phyloP scores from a whole-genome alignment of 2,888 invertebrate genomes.

The Cordilura impudica region DNA sequence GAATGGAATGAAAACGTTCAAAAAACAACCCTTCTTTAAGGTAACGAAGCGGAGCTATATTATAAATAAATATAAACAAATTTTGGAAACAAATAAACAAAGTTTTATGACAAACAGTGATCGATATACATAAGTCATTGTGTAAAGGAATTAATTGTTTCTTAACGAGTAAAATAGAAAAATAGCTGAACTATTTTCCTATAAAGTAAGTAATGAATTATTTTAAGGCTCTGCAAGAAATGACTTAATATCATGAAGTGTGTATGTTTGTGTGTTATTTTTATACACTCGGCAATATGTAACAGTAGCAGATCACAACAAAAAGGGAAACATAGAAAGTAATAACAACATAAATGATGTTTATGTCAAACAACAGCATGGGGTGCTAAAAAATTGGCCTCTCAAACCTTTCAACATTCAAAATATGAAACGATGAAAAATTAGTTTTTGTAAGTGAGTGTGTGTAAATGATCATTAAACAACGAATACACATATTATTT shows the following conservation, averaged over 20 bases:
- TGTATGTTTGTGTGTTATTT: neutral
- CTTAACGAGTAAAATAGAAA: too few species aligned
- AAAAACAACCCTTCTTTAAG: conserved; percentile 48
- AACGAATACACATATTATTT: neutral
- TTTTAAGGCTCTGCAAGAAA: too few species aligned
- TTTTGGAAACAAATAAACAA: conserved; percentile 52
- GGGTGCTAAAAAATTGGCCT: conserved; percentile 47
- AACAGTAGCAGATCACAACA: conserved; percentile 24
- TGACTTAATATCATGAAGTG: conserved; percentile 25
- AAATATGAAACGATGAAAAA: conserved; percentile 43
- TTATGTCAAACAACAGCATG: conserved; percentile 51
- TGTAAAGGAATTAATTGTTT: too few species aligned
- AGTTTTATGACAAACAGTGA: conserved; percentile 53
- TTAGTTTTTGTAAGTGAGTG: neutral
- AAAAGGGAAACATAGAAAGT: conserved; percentile 15
- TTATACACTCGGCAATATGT: conserved; percentile 13
- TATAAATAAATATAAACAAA: conserved; percentile 45
- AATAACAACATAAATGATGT: conserved; percentile 40
- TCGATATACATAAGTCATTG: neutral
- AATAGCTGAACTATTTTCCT: too few species aligned
- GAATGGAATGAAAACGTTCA: neutral
- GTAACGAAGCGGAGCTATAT: neutral
- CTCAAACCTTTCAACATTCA: conserved; percentile 48
- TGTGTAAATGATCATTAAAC: conserved; percentile 5
- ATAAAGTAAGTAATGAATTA: too few species aligned